Conservation (phyloP, 2,113 vertebrate genomes). For the mouse (Mus musculus) region GRCm39 chr7:115876501-115877000, state of each 20-base stretch:
- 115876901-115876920: not conserved
- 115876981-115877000: not conserved
- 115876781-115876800: not conserved
- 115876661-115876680: not conserved
- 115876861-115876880: not conserved
- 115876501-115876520: not conserved
- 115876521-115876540: not conserved
- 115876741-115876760: accelerated
- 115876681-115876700: not conserved
- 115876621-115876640: not conserved
- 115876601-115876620: not conserved
- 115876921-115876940: not conserved
- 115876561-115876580: not conserved
- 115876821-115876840: not conserved
- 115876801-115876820: not conserved
- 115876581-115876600: not conserved
- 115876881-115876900: not conserved
- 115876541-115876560: not conserved
- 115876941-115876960: not conserved
- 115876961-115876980: not conserved
- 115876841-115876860: not conserved
- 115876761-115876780: not conserved
- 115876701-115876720: not conserved
- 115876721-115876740: not conserved
- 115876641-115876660: conserved; percentile 33